Percentiles rank a stretch among this genome's conserved stretches.
phyloP scores from a whole-genome alignment of 2,888 invertebrate species.

The Pollenia labialis region DNA sequence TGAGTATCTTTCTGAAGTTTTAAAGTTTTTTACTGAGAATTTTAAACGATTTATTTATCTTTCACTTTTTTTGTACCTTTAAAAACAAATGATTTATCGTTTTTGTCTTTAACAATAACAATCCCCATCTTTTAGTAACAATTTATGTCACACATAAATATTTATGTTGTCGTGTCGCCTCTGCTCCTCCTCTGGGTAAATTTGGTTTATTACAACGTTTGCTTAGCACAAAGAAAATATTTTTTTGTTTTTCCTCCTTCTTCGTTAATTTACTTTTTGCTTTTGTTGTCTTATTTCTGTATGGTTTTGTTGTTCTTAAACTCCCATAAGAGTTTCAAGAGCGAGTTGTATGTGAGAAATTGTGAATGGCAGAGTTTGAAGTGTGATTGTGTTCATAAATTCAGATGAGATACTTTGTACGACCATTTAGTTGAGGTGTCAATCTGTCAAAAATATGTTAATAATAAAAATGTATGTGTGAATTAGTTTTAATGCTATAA shows the following conservation, averaged over 20 bases:
- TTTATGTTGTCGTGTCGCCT: not conserved
- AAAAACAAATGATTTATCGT: constrained; percentile 32
- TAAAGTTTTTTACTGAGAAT: not conserved
- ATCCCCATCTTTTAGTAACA: not conserved
- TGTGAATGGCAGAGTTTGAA: not conserved
- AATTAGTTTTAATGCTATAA: not conserved
- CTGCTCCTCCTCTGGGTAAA: not conserved
- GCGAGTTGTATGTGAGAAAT: too few species aligned
- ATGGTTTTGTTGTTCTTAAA: not conserved
- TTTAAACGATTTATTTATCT: not conserved
- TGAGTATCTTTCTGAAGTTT: not conserved
- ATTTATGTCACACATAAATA: not conserved
- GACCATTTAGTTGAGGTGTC: not conserved
- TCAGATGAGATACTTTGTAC: not conserved
- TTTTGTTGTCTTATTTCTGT: too few species aligned
- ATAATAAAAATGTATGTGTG: constrained; percentile 12
- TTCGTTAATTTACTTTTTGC: not conserved
- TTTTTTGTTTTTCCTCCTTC: not conserved
- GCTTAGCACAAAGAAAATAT: constrained; percentile 16
- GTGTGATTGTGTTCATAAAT: not conserved
- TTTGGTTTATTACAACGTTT: not conserved
- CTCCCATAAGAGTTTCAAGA: too few species aligned
- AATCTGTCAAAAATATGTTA: constrained; percentile 4
- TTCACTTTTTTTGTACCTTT: not conserved
- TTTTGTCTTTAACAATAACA: not conserved